Conservation (phyloP, 1,140 invertebrate genomes). For the Adelges cooleyi region DNA sequence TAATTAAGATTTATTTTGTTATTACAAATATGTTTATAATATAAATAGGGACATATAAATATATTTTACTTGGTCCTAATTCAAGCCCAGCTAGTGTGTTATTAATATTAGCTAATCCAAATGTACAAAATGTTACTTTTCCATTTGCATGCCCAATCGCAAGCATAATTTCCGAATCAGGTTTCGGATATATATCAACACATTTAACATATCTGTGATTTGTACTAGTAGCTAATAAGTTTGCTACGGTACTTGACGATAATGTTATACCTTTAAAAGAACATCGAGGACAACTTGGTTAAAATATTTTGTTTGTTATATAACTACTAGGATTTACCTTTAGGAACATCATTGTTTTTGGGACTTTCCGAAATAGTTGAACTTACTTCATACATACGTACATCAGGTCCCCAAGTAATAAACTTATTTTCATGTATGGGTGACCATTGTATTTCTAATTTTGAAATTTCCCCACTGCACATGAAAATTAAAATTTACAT, state of each 20-base stretch:
- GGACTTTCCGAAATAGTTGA: slow-evolving; percentile 11
- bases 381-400: slow-evolving; percentile 64
- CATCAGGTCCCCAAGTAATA: slow-evolving; percentile 74
- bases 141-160: slow-evolving; percentile 77
- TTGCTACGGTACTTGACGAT: slow-evolving; percentile 52
- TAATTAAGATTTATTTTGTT: slow-evolving; percentile 33
- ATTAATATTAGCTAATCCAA: slow-evolving; percentile 59
- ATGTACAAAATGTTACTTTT: slow-evolving; percentile 65
- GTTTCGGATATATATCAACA: slow-evolving; percentile 63
- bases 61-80: slow-evolving; percentile 48
- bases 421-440: slow-evolving; percentile 65
- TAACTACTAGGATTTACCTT: not conserved
- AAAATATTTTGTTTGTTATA: not conserved
- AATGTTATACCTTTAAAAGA: slow-evolving; percentile 47
- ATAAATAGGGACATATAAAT: too few species aligned
- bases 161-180: slow-evolving; percentile 60
- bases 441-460: slow-evolving; percentile 68
- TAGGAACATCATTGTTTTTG: not conserved
- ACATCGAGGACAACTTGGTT: slow-evolving; percentile 26
- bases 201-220: slow-evolving; percentile 59
- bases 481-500: too few species aligned
- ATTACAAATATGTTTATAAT: slow-evolving; percentile 11
- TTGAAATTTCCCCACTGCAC: slow-evolving; percentile 38
- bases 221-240: slow-evolving; percentile 52
- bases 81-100: slow-evolving; percentile 58